Evolutionary conservation across 2,113 vertebrate species (phyloP).

Genomic region (Drymodes brunneopygia): DNA sequence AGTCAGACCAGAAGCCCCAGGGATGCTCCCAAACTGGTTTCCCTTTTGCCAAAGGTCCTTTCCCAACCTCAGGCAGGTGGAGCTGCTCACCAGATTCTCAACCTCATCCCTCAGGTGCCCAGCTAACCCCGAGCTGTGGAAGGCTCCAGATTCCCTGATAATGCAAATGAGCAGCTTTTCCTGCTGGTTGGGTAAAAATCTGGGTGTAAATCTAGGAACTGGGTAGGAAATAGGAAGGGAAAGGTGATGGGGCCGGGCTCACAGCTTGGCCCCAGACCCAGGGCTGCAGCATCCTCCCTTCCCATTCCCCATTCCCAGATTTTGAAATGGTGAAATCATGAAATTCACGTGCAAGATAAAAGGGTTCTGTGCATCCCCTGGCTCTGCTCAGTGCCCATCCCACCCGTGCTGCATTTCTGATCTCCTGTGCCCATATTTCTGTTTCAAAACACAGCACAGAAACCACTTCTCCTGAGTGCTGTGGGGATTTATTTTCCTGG

Average conservation of each 20-base stretch:
- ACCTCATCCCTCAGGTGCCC: not conserved
- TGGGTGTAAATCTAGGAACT: not conserved
- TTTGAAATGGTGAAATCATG: not conserved
- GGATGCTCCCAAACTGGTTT: not conserved
- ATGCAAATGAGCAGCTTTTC: not conserved
- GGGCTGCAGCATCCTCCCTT: not conserved
- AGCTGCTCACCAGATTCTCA: not conserved
- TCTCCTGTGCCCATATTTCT: not conserved
- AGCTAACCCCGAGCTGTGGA: fast-evolving
- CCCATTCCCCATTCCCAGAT: not conserved
- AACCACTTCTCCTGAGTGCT: not conserved
- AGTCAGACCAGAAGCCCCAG: not conserved
- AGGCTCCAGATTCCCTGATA: not conserved
- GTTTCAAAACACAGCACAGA: not conserved
- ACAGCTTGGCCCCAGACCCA: not conserved
- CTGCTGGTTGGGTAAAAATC: not conserved
- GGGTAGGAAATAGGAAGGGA: not conserved
- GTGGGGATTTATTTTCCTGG: not conserved
- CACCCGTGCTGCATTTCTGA: not conserved
- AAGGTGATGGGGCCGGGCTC: not conserved
- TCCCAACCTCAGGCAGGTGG: not conserved
- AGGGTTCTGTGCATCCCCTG: not conserved
- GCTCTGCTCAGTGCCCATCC: not conserved
- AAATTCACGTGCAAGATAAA: not conserved
- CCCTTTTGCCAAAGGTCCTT: not conserved